Evolutionary conservation across 2,888 invertebrate species (phyloP).

Genomic region (Callimorpha dominula): DNA sequence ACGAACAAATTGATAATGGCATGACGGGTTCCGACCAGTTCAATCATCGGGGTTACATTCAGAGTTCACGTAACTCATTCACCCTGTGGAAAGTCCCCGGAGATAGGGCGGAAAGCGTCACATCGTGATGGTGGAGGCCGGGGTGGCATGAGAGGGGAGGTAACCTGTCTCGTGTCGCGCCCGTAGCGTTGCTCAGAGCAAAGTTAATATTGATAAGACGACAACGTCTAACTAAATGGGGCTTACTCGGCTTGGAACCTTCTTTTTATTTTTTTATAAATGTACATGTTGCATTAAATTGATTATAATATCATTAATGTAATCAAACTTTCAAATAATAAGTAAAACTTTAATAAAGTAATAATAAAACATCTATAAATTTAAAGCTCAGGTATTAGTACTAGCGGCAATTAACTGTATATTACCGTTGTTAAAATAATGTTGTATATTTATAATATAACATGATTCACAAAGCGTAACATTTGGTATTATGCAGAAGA

Average conservation of each 20-base stretch:
- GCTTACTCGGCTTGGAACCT: conserved; percentile 83
- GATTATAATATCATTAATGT: too few relatives aligned
- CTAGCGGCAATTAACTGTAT: too few relatives aligned
- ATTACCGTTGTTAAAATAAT: too few relatives aligned
- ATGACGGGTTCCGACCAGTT: conserved; percentile 76
- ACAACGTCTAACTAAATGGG: conserved; percentile 81
- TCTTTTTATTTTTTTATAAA: conserved; percentile 31
- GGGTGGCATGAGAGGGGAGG: conserved; percentile 73
- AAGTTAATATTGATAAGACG: conserved; percentile 77
- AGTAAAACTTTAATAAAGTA: too few relatives aligned
- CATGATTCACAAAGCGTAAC: background rate
- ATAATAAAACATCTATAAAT: too few relatives aligned
- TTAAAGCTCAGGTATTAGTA: too few relatives aligned
- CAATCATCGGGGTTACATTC: conserved; percentile 81
- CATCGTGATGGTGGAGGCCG: conserved; percentile 73
- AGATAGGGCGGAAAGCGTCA: conserved; percentile 83
- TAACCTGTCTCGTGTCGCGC: conserved; percentile 65
- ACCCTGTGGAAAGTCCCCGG: conserved; percentile 88
- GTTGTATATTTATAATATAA: too few relatives aligned
- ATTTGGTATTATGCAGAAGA: conserved; percentile 11
- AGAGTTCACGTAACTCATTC: conserved; percentile 69
- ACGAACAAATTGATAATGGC: fast-evolving
- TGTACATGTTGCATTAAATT: too few relatives aligned
- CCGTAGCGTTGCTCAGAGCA: conserved; percentile 84
- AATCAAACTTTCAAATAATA: too few relatives aligned